Percentiles rank a stretch among this genome's conserved stretches.
Evolutionary conservation across 2,113 vertebrate genomes (phyloP).

Genomic region (Oreochromis spilurus): DNA sequence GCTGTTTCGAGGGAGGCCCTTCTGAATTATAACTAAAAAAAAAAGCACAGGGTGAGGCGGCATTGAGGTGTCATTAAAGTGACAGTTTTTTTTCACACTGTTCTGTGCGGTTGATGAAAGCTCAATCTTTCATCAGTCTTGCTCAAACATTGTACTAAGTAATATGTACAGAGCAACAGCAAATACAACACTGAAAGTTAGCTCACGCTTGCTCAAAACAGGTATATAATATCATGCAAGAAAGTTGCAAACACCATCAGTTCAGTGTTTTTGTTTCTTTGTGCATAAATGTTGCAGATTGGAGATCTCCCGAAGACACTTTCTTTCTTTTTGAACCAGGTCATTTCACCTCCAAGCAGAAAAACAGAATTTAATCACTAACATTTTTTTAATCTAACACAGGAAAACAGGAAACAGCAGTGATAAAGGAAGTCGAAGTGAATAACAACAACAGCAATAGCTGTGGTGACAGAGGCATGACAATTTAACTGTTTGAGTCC

Average conservation of each 20-base stretch:
- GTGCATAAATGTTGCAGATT: not conserved
- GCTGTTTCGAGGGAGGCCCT: not conserved
- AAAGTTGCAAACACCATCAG: not conserved
- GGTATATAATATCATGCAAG: not conserved
- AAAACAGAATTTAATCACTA: not conserved
- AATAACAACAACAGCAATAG: constrained; percentile 28
- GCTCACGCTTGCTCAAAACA: not conserved
- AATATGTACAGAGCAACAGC: not conserved
- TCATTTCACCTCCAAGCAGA: not conserved
- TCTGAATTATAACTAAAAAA: constrained; percentile 15
- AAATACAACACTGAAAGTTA: not conserved
- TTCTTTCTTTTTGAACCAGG: not conserved
- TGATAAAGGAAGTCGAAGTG: constrained; percentile 44
- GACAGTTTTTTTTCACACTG: constrained; percentile 26
- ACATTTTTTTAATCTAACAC: not conserved
- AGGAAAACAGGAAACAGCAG: constrained; percentile 50
- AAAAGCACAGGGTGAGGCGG: not conserved
- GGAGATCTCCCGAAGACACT: not conserved
- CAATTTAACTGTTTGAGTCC: not conserved
- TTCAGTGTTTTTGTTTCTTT: not conserved
- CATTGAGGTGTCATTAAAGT: constrained; percentile 44
- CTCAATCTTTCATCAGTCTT: constrained; percentile 37
- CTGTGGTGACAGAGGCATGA: constrained; percentile 24
- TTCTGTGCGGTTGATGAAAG: constrained; percentile 29
- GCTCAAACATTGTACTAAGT: not conserved